Conservation (phyloP, 2,113 vertebrate genomes). For the Carlito syrichta region DNA sequence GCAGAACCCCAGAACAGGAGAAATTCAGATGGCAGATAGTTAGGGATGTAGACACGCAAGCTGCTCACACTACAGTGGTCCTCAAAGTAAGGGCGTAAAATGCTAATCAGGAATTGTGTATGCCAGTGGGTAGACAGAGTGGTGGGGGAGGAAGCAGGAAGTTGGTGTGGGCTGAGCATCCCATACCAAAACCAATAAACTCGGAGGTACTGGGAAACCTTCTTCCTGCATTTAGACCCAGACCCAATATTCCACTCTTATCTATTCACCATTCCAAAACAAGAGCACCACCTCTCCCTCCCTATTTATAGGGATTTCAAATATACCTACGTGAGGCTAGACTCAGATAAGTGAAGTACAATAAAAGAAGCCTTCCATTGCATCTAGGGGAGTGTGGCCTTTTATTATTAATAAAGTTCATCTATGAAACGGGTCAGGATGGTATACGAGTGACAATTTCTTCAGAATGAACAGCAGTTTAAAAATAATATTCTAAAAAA, state of each 20-base stretch:
- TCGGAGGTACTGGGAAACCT: not conserved
- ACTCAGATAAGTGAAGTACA: not conserved
- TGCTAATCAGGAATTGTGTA: not conserved
- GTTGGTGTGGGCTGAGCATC: rapidly evolving
- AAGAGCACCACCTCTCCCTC: rapidly evolving
- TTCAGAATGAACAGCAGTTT: not conserved
- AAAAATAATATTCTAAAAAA: not conserved
- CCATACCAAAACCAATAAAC: too few species aligned
- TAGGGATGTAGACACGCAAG: not conserved
- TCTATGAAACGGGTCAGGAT: too few species aligned
- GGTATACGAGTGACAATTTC: not conserved
- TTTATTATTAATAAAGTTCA: not conserved
- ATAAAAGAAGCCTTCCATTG: not conserved
- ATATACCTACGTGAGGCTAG: not conserved
- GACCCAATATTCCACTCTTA: not conserved
- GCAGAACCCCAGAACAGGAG: not conserved
- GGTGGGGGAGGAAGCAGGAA: rapidly evolving
- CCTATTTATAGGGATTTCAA: not conserved
- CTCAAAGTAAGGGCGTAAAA: not conserved
- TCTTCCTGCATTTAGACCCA: not conserved
- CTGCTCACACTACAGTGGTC: rapidly evolving
- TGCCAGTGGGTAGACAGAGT: rapidly evolving
- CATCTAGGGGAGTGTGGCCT: rapidly evolving
- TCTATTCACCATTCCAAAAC: not conserved
- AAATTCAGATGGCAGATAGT: not conserved